Base-by-base conservation (phyloP, 2,797 vertebrate genomes). In the Malurus leucopterus region DNA sequence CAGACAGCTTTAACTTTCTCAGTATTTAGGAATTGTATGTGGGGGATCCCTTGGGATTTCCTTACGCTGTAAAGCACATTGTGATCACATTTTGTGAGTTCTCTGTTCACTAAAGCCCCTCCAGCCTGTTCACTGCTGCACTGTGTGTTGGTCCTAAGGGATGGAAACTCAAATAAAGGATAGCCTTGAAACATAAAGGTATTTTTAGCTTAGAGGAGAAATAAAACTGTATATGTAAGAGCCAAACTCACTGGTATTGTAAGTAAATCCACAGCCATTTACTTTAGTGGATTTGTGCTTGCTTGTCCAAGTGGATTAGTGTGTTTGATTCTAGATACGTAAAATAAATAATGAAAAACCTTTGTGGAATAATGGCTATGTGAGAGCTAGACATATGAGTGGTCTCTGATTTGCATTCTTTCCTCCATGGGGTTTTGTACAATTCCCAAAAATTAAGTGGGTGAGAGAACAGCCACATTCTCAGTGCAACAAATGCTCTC, bases 41-140 rank as follows among this genome's bases (percentile, higher is more conserved):
- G 69, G 57, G 57, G 81, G 62, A 93, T 93, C 94, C 85, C 86
- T 51, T 43, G 91, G 89, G 95, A 90, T 85, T 95, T 94, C 88
- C 86, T 92, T 69, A 55, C 69, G 65, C 91, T 94, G 90, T 95
- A 94, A 95, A 96, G 90, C 81, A 93, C 90, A 59, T 93, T 93
- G 91, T 96, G 94, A 93, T 96, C 93, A 77, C 92, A 95, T 96
- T 95, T 95, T 95, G 91, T 94, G 92, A 95, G 87, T 91, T 93
- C 92, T 95, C 90, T 95, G 86, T 94, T 94, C 95, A 91, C 93
- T 93, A 90, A 95, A 94, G 79, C 79, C 91, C 95, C 95, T 96
- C 89, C 86, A 94, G 94, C 90, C 93, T 93, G 87, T 94, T 94
- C 11, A 16, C 72, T 94, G 89, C 88, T 93, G 70, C 86, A 73